Evolutionary conservation across 2,113 vertebrate genomes (phyloP).

Genomic region (Brevimyrus niger): DNA sequence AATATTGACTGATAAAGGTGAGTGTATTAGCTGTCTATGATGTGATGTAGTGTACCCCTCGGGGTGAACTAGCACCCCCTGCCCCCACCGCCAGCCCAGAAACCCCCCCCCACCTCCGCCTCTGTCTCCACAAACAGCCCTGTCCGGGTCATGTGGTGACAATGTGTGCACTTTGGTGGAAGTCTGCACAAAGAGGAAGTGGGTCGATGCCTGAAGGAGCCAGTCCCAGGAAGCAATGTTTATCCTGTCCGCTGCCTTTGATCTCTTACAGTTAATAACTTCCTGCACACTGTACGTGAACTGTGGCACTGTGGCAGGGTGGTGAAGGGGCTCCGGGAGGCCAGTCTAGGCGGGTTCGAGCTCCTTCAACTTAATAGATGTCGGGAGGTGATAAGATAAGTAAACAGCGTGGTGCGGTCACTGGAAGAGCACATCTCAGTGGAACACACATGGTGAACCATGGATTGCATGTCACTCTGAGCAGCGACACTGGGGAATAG

Average conservation of each 20-base stretch:
- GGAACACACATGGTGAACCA: neutral
- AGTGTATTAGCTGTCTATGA: neutral
- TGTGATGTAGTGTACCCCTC: neutral
- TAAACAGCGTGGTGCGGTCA: slow-evolving; percentile 22
- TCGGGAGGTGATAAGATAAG: slow-evolving; percentile 36
- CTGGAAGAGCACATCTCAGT: slow-evolving; percentile 19
- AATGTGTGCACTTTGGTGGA: slow-evolving; percentile 65
- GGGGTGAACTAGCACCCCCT: neutral
- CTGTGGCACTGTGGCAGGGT: slow-evolving; percentile 40
- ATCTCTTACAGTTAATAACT: slow-evolving; percentile 73
- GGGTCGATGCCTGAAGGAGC: slow-evolving; percentile 59
- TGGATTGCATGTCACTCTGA: too few species aligned
- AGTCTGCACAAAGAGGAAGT: slow-evolving; percentile 66
- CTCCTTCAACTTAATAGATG: slow-evolving; percentile 41
- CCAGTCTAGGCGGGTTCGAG: slow-evolving; percentile 32
- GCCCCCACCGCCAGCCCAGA: neutral
- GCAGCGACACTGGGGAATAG: neutral
- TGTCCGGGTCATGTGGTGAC: slow-evolving; percentile 61
- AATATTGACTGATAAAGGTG: neutral
- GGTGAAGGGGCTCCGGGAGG: slow-evolving; percentile 29
- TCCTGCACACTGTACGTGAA: slow-evolving; percentile 71
- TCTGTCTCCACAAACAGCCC: slow-evolving; percentile 2
- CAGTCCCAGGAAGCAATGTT: slow-evolving; percentile 65
- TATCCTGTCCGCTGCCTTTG: slow-evolving; percentile 68
- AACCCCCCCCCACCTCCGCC: neutral